phyloP scores from a whole-genome alignment of 1,140 invertebrate genomes.

The Euborellia annulipes region DNA sequence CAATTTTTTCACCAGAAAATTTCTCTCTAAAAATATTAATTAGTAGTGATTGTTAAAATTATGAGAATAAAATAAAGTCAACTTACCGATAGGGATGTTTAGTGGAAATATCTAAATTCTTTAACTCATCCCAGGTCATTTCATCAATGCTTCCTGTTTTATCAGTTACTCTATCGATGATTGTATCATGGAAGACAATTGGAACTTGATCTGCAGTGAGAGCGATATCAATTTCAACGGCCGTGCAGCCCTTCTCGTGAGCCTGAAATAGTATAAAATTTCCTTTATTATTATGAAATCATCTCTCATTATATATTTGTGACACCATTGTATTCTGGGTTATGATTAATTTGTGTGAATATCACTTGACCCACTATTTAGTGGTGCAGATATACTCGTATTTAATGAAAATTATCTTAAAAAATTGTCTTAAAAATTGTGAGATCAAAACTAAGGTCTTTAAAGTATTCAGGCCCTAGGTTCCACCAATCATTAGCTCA shows the following conservation, averaged over 20 bases:
- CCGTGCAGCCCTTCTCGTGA: slow-evolving; percentile 43
- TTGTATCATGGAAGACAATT: slow-evolving; percentile 57
- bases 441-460: too few relatives aligned
- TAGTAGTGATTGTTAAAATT: slow-evolving; percentile 1
- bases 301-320: too few relatives aligned
- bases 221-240: slow-evolving; percentile 59
- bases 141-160: slow-evolving; percentile 33
- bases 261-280: slow-evolving; percentile 38
- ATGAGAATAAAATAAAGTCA: slow-evolving; percentile 2
- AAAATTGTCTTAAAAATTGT: too few relatives aligned
- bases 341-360: too few relatives aligned
- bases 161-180: slow-evolving; percentile 48
- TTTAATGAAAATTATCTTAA: too few relatives aligned
- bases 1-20: slow-evolving; percentile 34
- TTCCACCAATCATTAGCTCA: too few relatives aligned
- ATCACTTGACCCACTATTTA: too few relatives aligned
- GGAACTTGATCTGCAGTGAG: slow-evolving; percentile 54
- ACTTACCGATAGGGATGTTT: slow-evolving; percentile 44
- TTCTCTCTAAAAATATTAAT: slow-evolving; percentile 25
- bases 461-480: too few relatives aligned
- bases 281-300: too few relatives aligned
- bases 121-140: slow-evolving; percentile 44
- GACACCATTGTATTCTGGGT: too few relatives aligned
- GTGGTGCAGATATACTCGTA: too few relatives aligned
- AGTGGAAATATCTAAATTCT: slow-evolving; percentile 40